phyloP scores from a whole-genome alignment of 53 echinoderm and acorn worm species.

The Patiria pectinifera region DNA sequence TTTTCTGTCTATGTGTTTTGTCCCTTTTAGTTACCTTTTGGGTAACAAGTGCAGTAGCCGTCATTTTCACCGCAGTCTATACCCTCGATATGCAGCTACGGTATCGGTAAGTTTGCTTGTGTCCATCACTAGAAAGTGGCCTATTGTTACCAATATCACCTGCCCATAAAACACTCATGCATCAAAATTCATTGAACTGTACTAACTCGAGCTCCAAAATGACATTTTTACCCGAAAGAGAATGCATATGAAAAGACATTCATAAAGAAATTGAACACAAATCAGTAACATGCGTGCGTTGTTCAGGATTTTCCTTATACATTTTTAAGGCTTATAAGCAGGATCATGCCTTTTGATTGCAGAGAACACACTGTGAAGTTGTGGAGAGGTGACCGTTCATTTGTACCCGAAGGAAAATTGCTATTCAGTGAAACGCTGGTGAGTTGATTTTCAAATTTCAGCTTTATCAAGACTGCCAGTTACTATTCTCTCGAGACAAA shows the following conservation, averaged over 20 bases:
- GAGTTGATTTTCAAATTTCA: not conserved
- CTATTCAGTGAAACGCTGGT: not conserved
- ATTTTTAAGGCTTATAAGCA: not conserved
- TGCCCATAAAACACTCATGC: too few relatives aligned
- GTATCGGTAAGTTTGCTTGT: not conserved
- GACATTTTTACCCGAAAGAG: too few relatives aligned
- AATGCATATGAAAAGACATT: too few relatives aligned
- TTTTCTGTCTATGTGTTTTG: not conserved
- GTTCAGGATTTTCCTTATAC: not conserved
- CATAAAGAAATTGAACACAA: too few relatives aligned
- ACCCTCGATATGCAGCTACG: not conserved
- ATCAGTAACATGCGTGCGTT: too few relatives aligned
- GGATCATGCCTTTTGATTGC: not conserved
- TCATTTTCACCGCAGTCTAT: not conserved
- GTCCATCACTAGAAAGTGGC: too few relatives aligned
- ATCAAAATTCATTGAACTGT: too few relatives aligned
- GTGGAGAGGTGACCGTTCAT: not conserved
- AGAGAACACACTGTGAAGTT: not conserved
- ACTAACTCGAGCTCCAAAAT: too few relatives aligned
- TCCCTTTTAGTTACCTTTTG: not conserved
- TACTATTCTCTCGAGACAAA: too few relatives aligned
- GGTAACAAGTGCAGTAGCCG: not conserved
- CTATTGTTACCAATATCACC: too few relatives aligned
- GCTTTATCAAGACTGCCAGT: too few relatives aligned
- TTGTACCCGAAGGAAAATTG: not conserved